Evolutionary conservation across 2,113 vertebrate species (phyloP).

Genomic region (Pleuronectes platessa): DNA sequence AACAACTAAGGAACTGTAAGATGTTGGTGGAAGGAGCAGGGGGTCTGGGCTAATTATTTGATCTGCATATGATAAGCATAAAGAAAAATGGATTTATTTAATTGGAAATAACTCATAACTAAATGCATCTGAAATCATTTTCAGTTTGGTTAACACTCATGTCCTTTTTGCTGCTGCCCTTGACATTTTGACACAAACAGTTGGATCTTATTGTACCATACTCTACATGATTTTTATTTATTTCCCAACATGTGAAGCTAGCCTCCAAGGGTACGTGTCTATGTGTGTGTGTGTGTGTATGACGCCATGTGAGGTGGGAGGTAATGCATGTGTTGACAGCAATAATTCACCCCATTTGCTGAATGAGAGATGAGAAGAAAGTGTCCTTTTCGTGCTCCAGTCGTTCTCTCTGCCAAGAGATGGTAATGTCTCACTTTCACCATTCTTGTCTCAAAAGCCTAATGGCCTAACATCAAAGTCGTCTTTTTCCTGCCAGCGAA

Average conservation of each 20-base stretch:
- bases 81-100: not conserved
- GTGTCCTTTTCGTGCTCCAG: conserved; percentile 12
- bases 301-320: conserved; percentile 1
- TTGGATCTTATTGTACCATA: conserved; percentile 25
- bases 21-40: not conserved
- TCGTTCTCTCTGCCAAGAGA: conserved; percentile 33
- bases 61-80: not conserved
- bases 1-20: not conserved
- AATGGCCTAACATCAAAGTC: conserved; percentile 40
- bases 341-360: conserved; percentile 72
- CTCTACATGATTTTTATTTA: conserved; percentile 51
- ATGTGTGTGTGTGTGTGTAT: not conserved
- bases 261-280: conserved; percentile 21
- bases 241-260: conserved; percentile 27
- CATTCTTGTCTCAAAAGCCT: conserved; percentile 43
- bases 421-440: conserved; percentile 53
- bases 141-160: not conserved
- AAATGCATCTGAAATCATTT: not conserved
- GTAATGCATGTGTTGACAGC: conserved; percentile 62
- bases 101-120: no score
- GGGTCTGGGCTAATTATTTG: not conserved
- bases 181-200: conserved; percentile 26
- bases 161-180: conserved; percentile 12
- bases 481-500: conserved; percentile 36
- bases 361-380: conserved; percentile 56